Evolutionary conservation across 2,113 vertebrate species (phyloP).

Genomic region (Serinus canaria): DNA sequence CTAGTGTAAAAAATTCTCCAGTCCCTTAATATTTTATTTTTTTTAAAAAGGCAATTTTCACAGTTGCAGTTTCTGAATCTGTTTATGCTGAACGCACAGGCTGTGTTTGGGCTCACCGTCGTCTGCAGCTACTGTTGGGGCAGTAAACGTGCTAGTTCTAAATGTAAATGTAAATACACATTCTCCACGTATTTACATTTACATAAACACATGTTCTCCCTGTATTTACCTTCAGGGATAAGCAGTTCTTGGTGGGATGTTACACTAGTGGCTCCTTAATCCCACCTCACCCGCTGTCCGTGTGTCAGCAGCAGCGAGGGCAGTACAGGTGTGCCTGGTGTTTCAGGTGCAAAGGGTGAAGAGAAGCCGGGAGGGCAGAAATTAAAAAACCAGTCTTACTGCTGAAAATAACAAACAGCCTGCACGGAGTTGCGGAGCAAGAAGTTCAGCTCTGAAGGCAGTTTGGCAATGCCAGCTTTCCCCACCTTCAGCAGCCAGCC

Average conservation of each 20-base stretch:
- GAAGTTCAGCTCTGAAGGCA: fast-evolving
- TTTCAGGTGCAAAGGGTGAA: no score
- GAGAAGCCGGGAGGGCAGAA: background rate
- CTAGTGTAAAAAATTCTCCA: background rate
- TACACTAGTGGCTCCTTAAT: background rate
- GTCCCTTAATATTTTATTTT: background rate
- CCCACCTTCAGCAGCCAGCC: background rate
- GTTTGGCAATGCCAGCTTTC: background rate
- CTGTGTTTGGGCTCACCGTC: background rate
- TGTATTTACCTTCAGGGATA: background rate
- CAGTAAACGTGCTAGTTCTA: background rate
- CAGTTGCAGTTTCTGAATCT: background rate
- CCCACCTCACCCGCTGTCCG: fast-evolving
- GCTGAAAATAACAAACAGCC: background rate
- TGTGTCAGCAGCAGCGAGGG: background rate
- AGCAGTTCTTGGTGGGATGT: background rate
- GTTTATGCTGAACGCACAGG: fast-evolving
- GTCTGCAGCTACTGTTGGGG: fast-evolving
- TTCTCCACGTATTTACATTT: background rate
- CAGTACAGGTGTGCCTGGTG: background rate
- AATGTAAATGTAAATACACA: background rate
- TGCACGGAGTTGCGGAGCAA: no score
- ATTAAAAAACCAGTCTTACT: background rate
- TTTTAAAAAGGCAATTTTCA: background rate
- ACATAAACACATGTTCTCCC: no score